These are phyloP conservation scores for Polypedilum vanderplanki DNA, from an alignment of 1,140 invertebrate genomes.

Conservation along the genomic window DNA sequence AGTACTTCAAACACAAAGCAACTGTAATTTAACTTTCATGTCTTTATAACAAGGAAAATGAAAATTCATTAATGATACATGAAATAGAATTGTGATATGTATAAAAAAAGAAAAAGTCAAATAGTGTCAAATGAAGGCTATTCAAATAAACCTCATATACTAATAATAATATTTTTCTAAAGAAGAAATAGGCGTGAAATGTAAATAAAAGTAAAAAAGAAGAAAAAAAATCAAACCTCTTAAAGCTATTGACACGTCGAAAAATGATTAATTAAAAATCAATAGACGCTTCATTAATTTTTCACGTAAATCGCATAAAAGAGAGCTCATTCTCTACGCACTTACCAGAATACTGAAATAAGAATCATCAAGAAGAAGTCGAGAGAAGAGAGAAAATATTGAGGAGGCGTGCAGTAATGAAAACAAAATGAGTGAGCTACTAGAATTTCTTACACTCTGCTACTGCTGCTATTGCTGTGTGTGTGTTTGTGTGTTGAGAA, in stretches of 20 bases:
- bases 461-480: too few relatives aligned
- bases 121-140: too few relatives aligned
- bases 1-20: too few relatives aligned
- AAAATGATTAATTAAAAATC: conserved; percentile 29
- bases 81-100: too few relatives aligned
- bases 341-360: neutral
- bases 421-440: neutral
- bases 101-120: too few relatives aligned
- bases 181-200: neutral
- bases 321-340: neutral
- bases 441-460: neutral
- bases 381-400: neutral
- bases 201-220: neutral
- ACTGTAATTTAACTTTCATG: too few relatives aligned
- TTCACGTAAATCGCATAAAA: neutral
- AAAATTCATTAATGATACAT: too few relatives aligned
- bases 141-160: too few relatives aligned
- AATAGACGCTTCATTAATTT: conserved; percentile 24
- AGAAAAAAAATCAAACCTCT: neutral
- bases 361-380: neutral
- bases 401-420: neutral
- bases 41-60: too few relatives aligned
- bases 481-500: too few relatives aligned
- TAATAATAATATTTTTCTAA: too few relatives aligned
- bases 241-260: conserved; percentile 17